phyloP scores from a whole-genome alignment of 2,888 invertebrate genomes.

The Hyppa rectilinea region DNA sequence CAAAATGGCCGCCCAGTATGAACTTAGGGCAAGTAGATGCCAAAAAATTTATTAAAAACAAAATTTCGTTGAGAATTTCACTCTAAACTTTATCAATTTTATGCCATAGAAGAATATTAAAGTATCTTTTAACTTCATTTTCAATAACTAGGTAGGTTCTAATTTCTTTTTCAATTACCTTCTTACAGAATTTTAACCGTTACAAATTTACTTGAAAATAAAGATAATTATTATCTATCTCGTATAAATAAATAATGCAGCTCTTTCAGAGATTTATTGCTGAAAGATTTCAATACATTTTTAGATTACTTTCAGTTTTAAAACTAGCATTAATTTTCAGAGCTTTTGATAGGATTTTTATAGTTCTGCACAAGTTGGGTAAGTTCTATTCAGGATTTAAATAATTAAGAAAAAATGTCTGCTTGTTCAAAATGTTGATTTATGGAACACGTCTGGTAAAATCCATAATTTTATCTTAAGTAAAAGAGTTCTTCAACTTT shows the following conservation, averaged over 20 bases:
- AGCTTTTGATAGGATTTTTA: not conserved
- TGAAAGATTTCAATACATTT: slow-evolving; percentile 36
- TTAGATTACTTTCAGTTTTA: slow-evolving; percentile 19
- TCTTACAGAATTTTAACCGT: slow-evolving; percentile 10
- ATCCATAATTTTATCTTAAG: not conserved
- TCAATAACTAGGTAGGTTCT: not conserved
- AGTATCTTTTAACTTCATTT: not conserved
- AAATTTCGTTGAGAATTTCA: slow-evolving; percentile 2
- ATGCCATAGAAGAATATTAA: not conserved
- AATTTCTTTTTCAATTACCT: not conserved
- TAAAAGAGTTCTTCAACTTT: not conserved
- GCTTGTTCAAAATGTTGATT: not conserved
- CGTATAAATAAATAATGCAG: slow-evolving; percentile 9
- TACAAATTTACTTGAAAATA: slow-evolving; percentile 4
- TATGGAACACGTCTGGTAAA: not conserved
- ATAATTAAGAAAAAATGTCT: not conserved
- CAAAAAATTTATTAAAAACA: slow-evolving; percentile 26
- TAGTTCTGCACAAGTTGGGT: not conserved
- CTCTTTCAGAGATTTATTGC: slow-evolving; percentile 34
- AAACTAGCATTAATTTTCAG: not conserved
- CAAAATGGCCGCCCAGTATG: slow-evolving; percentile 76
- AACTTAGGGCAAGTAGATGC: slow-evolving; percentile 37
- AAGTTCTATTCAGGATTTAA: not conserved
- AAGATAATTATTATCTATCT: slow-evolving; percentile 25
- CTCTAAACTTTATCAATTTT: slow-evolving; percentile 7